These are phyloP conservation scores for Drosophila kanekoi DNA, from an alignment of 2,888 invertebrate species.

Conservation along the genomic window DNA sequence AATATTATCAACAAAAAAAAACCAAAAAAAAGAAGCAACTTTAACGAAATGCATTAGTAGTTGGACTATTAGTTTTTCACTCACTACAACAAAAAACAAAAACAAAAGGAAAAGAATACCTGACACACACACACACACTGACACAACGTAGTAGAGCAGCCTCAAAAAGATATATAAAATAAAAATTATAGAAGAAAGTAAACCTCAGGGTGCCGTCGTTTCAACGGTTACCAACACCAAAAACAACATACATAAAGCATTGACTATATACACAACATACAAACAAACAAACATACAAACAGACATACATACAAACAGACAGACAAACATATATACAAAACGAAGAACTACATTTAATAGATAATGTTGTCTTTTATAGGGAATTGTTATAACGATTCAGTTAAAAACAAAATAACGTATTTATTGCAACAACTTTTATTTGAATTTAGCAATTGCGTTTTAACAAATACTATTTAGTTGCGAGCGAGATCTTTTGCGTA, in stretches of 20 bases:
- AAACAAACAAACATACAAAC: constrained; percentile 29
- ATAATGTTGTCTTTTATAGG: constrained; percentile 80
- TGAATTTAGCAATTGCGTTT: constrained; percentile 50
- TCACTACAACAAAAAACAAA: constrained; percentile 40
- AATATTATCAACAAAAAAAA: constrained; percentile 42
- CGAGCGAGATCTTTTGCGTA: constrained; percentile 71
- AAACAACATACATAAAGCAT: constrained; percentile 45
- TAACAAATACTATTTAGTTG: constrained; percentile 62
- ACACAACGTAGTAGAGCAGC: constrained; percentile 66
- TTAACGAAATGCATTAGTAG: constrained; percentile 77
- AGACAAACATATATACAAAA: constrained; percentile 40
- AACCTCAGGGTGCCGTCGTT: constrained; percentile 76
- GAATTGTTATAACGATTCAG: constrained; percentile 73
- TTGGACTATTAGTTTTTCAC: constrained; percentile 79
- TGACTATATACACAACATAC: constrained; percentile 46
- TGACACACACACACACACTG: constrained; percentile 33
- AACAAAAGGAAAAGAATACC: constrained; percentile 19
- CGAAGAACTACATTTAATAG: constrained; percentile 58
- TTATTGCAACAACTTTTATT: constrained; percentile 62
- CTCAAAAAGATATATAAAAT: constrained; percentile 47
- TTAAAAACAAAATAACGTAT: constrained; percentile 55
- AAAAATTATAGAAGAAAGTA: constrained; percentile 5
- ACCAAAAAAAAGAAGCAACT: constrained; percentile 54
- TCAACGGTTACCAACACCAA: constrained; percentile 61
- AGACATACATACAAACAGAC: constrained; percentile 34